A percentile compares a stretch with the other conserved stretches of the same genome.
Conservation (phyloP, 2,797 vertebrate genomes). For the Notolepis coatsorum region DNA sequence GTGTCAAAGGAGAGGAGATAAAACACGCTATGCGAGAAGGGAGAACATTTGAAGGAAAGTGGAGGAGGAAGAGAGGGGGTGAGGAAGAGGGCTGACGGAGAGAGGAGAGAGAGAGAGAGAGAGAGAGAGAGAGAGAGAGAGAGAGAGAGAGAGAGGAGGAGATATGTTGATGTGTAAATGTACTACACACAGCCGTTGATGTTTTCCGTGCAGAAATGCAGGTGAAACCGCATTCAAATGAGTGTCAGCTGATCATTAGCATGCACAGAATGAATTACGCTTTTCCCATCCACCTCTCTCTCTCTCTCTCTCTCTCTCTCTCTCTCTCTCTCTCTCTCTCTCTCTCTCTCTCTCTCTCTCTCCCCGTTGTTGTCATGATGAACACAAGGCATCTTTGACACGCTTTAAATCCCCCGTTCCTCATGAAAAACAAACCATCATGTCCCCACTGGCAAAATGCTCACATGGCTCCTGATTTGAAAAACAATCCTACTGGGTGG, state of each 20-base stretch:
- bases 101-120: no score
- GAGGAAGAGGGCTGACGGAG: constrained; percentile 18
- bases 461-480: constrained; percentile 10
- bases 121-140: neutral
- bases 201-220: constrained; percentile 67
- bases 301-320: no score
- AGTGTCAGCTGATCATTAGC: constrained; percentile 50
- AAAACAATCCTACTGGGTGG: neutral
- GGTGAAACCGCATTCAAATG: constrained; percentile 72
- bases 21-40: neutral
- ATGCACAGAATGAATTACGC: constrained; percentile 31
- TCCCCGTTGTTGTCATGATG: constrained; percentile 30
- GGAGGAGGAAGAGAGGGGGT: constrained; percentile 26
- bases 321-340: neutral
- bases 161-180: constrained; percentile 79
- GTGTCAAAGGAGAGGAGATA: neutral
- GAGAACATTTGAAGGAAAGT: neutral
- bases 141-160: constrained; percentile 19
- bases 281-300: neutral
- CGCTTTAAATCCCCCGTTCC: constrained; percentile 24
- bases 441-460: constrained; percentile 23
- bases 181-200: constrained; percentile 46
- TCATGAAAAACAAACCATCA: constrained; percentile 6
- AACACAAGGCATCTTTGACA: constrained; percentile 40
- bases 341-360: neutral